These are phyloP conservation scores for Campylomormyrus tamandua DNA, from an alignment of 2,113 vertebrate genomes.

Conservation along the genomic window DNA sequence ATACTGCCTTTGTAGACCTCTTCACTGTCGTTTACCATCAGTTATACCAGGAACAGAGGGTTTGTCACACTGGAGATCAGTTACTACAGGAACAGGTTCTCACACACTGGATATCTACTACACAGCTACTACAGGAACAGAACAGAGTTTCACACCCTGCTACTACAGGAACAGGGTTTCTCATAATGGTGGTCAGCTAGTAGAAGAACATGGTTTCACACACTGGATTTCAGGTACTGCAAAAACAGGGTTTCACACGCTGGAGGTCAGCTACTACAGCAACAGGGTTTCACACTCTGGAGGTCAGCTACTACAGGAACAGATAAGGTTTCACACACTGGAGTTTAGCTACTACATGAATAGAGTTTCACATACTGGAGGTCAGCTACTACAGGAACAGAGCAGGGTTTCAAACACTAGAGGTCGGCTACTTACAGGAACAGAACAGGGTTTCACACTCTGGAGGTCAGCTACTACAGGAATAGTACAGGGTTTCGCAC, in stretches of 20 bases:
- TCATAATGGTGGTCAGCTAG: no score
- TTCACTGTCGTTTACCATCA: background rate
- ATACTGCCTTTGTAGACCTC: background rate
- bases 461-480: background rate
- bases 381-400: background rate
- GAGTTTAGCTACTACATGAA: background rate
- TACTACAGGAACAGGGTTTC: background rate
- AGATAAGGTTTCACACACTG: background rate
- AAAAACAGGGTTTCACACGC: no score
- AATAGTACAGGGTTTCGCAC: background rate
- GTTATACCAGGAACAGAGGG: background rate
- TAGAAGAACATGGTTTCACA: no score
- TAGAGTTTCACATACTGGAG: background rate
- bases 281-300: background rate
- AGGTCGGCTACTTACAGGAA: background rate
- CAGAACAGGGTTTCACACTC: background rate
- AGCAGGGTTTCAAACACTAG: background rate
- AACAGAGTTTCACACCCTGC: background rate
- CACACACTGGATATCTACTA: background rate
- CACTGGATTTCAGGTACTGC: no score
- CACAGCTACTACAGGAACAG: background rate
- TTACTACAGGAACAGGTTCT: background rate
- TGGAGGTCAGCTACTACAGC: no score
- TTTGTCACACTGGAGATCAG: background rate
- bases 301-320: background rate